A percentile compares a stretch with the other conserved stretches of the same genome.
These are phyloP conservation scores for Prochilodus magdalenae DNA, from an alignment of 2,113 vertebrate species.

Conservation along the genomic window DNA sequence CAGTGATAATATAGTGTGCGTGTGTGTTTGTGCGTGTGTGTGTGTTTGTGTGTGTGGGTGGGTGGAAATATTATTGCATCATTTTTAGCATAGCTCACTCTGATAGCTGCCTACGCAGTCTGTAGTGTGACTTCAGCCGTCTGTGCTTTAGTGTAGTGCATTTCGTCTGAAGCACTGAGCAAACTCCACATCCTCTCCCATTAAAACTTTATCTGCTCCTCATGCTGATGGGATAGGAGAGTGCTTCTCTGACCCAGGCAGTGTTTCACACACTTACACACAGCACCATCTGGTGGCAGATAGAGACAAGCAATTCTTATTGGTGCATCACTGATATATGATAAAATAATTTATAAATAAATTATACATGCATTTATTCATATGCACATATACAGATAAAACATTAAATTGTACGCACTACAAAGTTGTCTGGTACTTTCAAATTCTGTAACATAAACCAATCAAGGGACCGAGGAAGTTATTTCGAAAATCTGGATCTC, in stretches of 20 bases:
- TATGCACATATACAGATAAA: no score
- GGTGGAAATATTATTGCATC: neutral
- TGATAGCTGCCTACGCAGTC: conserved; percentile 38
- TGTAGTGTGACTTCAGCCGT: conserved; percentile 66
- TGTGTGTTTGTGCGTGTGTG: no score
- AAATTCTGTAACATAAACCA: no score
- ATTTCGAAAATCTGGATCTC: no score
- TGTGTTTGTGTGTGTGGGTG: neutral
- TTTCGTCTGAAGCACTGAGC: conserved; percentile 63
- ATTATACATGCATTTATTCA: no score
- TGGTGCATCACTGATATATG: neutral
- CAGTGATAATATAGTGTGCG: neutral
- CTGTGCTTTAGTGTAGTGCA: conserved; percentile 75
- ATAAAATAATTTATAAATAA: no score
- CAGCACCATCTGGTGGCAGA: conserved; percentile 53
- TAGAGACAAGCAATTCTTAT: neutral
- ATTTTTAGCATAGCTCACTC: conserved; percentile 15
- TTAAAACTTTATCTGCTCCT: conserved; percentile 61
- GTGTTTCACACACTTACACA: neutral
- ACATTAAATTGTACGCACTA: no score
- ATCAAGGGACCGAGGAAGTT: no score
- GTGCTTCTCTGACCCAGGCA: neutral
- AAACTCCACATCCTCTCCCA: conserved; percentile 63
- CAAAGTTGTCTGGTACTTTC: no score
- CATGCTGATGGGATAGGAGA: conserved; percentile 55